Percentiles rank a stretch among this genome's conserved stretches.
phyloP scores from a whole-genome alignment of 1,140 invertebrate species.

The Hylaeus anthracinus region DNA sequence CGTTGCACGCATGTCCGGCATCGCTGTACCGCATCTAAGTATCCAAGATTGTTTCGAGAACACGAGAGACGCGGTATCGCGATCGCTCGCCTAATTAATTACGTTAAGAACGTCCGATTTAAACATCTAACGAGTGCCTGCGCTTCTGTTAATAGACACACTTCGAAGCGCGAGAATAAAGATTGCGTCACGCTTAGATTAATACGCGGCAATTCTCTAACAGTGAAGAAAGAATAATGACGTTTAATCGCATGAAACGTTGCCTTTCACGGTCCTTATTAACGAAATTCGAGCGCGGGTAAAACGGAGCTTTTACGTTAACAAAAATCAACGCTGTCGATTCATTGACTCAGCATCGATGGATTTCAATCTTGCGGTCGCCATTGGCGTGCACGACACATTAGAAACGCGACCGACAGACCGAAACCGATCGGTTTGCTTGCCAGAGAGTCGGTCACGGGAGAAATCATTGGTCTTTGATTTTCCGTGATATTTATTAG shows the following conservation, averaged over 20 bases:
- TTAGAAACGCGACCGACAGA: conserved; percentile 54
- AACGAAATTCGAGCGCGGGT: no score
- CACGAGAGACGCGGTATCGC: not conserved
- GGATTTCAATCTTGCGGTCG: conserved; percentile 51
- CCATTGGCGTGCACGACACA: conserved; percentile 33
- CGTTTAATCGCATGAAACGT: no score
- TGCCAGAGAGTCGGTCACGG: conserved; percentile 13
- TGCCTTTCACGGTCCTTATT: no score
- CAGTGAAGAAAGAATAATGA: no score
- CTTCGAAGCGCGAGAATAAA: no score
- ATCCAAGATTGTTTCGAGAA: not conserved
- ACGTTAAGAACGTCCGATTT: no score
- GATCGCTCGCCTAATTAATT: not conserved
- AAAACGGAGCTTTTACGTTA: no score
- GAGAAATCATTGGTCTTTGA: conserved; percentile 50
- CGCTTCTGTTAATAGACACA: no score
- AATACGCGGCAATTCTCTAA: no score
- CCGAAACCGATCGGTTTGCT: conserved; percentile 48
- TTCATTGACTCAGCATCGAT: conserved; percentile 25
- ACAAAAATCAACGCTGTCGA: conserved; percentile 1
- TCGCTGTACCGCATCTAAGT: conserved; percentile 5
- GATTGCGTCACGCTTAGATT: no score
- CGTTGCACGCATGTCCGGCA: not conserved
- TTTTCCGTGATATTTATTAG: conserved; percentile 31
- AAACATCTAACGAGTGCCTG: no score